These are phyloP conservation scores for Mesoclemmys tuberculata DNA, from an alignment of 2,113 vertebrate genomes.

Conservation along the genomic window DNA sequence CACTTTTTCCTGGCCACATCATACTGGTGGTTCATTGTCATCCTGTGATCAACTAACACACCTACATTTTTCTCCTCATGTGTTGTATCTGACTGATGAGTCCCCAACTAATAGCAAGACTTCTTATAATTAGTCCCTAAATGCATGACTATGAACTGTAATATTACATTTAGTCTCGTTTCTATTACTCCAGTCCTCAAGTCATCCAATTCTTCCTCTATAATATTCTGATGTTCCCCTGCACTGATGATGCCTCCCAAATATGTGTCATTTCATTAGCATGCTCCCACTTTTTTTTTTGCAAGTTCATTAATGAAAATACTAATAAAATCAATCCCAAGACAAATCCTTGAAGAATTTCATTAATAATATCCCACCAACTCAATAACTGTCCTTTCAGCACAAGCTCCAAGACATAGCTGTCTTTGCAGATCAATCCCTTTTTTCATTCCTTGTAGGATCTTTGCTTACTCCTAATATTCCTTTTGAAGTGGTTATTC, in stretches of 20 bases:
- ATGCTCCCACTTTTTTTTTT: neutral
- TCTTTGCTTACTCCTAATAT: too few species aligned
- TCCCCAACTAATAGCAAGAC: neutral
- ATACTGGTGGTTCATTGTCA: too few species aligned
- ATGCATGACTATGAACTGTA: neutral
- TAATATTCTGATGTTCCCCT: neutral
- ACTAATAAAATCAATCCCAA: neutral
- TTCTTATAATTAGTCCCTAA: neutral
- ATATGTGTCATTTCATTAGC: neutral
- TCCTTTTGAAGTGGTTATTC: too few species aligned
- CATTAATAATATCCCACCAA: too few species aligned
- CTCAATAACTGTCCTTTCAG: too few species aligned
- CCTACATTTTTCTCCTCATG: neutral
- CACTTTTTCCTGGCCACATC: neutral
- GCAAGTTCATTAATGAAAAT: neutral
- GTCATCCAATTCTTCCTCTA: neutral
- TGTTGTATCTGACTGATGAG: neutral
- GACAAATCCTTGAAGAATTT: neutral
- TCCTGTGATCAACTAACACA: neutral
- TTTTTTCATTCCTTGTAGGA: too few species aligned
- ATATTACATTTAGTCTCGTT: neutral
- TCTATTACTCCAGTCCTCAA: neutral
- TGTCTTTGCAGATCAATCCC: too few species aligned
- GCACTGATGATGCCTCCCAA: neutral
- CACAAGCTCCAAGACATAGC: too few species aligned